Evolutionary conservation across 2,113 vertebrate genomes (phyloP), one percentile per base, ranked within the genome.

Genomic region (Bujurquina vittata): DNA sequence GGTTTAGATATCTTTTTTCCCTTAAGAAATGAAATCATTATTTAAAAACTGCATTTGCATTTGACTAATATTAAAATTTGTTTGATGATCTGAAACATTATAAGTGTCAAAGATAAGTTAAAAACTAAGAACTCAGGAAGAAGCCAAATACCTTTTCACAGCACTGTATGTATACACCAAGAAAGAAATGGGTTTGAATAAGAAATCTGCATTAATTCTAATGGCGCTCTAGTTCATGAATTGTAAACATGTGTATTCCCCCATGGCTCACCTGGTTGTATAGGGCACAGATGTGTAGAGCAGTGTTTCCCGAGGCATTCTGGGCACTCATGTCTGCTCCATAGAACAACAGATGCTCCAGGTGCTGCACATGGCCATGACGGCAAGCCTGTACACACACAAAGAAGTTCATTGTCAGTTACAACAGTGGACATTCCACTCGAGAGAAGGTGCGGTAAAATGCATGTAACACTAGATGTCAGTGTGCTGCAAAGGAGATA

Each of bases 201-300:
- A 69, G 23, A 69, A 69, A 11, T 69, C 15, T 18, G 18, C 49
- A 72, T 52, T 8, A 3, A 22, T 22, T 12, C 12, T 9, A 23
- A 43, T 23, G 22, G n/a, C 1, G n/a, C 43, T 72, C 65, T 26
- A 20, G 17, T 0, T 52, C 23, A 69, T 4, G 43, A 69, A 49
- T 26, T 69, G 43, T 67, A 22, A 67, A 67, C 69, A 40, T 23
- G 23, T 31, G 15, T 15, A 15, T 60, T 8, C 18, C 17, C 18
- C 4, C 7, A 4, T 12, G 0, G 5, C 96, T 97, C 93, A 97
- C 97, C 96, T 97, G 96, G 94, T 98, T 96, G 90, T 97, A 97
- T 14, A 98, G 96, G 54, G 97, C 97, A 46, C 97, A 97, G 94
- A 97, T 96, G 94, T 98, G 97, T 26, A 97, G 93, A 0, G 97